Conservation (phyloP, 37 sponge, comb jelly and placozoan species). For the Spongilla lacustris region DNA sequence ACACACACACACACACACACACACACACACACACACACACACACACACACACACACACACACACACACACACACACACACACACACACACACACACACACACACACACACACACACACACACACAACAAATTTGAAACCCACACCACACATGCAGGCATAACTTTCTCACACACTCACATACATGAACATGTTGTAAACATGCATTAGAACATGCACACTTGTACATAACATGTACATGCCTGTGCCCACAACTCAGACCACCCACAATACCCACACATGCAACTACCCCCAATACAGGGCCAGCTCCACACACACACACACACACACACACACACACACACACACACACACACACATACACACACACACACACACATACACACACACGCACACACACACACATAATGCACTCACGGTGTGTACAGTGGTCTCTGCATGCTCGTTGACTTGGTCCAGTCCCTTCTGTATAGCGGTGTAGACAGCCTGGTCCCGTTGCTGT, state of each 20-base stretch:
- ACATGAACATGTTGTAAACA: not conserved
- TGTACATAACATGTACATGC: not conserved
- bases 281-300: not conserved
- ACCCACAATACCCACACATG: not conserved
- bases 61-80: not conserved
- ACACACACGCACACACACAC: not conserved
- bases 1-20: too few species aligned
- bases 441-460: conserved; percentile 78
- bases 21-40: too few species aligned
- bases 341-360: too few species aligned
- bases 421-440: conserved; percentile 73
- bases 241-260: not conserved
- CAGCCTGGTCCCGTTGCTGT: conserved; percentile 57
- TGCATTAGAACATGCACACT: not conserved
- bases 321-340: not conserved
- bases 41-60: too few species aligned
- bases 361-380: too few species aligned
- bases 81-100: not conserved
- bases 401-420: conserved; percentile 70
- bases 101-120: too few species aligned
- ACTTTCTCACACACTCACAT: not conserved
- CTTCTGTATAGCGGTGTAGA: conserved; percentile 75
- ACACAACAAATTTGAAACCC: not conserved
- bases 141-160: not conserved
- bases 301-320: too few species aligned